phyloP scores from a whole-genome alignment of 1,140 invertebrate genomes.

The Sitodiplosis mosellana region DNA sequence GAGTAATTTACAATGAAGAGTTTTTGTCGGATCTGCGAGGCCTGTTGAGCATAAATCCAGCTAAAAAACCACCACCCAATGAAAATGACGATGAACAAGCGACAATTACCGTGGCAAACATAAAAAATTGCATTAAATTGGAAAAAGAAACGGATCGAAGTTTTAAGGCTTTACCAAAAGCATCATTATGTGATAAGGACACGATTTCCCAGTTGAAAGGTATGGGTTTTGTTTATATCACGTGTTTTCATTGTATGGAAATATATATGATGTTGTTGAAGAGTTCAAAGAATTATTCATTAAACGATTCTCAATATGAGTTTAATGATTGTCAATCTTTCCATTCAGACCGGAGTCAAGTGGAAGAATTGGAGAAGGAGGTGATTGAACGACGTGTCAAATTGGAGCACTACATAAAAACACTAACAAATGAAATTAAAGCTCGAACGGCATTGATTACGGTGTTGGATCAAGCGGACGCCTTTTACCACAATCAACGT shows the following conservation, averaged over 20 bases:
- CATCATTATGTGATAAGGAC: constrained; percentile 18
- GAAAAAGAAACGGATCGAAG: constrained; percentile 18
- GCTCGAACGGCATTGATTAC: constrained; percentile 56
- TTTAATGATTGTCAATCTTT: constrained; percentile 3
- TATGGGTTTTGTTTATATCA: not conserved
- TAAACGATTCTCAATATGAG: not conserved
- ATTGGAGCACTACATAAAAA: constrained; percentile 61
- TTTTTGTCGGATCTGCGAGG: constrained; percentile 70
- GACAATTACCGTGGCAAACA: constrained; percentile 21
- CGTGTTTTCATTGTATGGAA: not conserved
- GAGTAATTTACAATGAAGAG: constrained; percentile 70
- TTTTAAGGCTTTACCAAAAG: constrained; percentile 22
- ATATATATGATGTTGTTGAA: not conserved
- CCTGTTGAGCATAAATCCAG: constrained; percentile 51
- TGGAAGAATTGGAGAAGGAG: constrained; percentile 74
- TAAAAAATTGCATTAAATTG: constrained; percentile 32
- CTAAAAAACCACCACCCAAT: constrained; percentile 45
- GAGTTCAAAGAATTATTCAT: not conserved
- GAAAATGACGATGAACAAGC: constrained; percentile 45
- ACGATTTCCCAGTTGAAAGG: constrained; percentile 16
- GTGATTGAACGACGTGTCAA: constrained; percentile 60
- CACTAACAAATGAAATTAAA: constrained; percentile 64
- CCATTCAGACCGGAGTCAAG: constrained; percentile 52
- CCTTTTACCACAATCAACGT: constrained; percentile 74
- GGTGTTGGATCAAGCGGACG: constrained; percentile 56